Conservation (phyloP, 2,888 invertebrate species). For the Octodonta nipae region DNA sequence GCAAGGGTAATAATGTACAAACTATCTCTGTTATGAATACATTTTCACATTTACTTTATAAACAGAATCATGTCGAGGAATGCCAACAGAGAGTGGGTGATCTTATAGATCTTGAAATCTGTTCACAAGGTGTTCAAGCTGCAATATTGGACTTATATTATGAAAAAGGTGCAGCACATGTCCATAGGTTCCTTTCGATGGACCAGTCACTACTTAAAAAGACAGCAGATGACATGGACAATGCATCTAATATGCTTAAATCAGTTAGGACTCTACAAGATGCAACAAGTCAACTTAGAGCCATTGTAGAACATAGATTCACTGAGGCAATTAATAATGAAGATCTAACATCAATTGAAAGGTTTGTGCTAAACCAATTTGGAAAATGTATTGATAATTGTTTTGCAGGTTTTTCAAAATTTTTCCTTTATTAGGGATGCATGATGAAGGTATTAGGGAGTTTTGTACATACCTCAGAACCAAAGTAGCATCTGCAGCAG, state of each 20-base stretch:
- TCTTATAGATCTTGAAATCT: constrained; percentile 83
- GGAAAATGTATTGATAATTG: background rate
- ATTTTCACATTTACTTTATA: background rate
- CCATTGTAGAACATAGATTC: constrained; percentile 65
- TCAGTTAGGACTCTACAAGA: constrained; percentile 61
- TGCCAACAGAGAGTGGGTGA: constrained; percentile 91
- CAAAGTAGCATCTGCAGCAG: constrained; percentile 57
- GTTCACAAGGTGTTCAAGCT: constrained; percentile 92
- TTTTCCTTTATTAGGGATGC: constrained; percentile 86
- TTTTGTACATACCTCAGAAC: constrained; percentile 76
- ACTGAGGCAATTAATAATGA: constrained; percentile 80
- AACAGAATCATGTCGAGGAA: constrained; percentile 76
- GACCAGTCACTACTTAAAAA: constrained; percentile 70
- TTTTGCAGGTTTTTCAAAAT: constrained; percentile 34
- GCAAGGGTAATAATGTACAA: constrained; percentile 57
- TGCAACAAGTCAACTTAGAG: constrained; percentile 57
- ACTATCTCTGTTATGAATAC: background rate
- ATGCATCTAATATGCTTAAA: constrained; percentile 55
- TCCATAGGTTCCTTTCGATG: constrained; percentile 85
- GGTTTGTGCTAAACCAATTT: constrained; percentile 64
- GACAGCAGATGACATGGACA: constrained; percentile 62
- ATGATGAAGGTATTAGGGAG: constrained; percentile 75
- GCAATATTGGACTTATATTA: constrained; percentile 91
- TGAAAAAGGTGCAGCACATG: constrained; percentile 91
- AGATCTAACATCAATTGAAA: constrained; percentile 79